Base-by-base conservation (phyloP, 2,797 vertebrate genomes). In the Emydoidea blandingii region DNA sequence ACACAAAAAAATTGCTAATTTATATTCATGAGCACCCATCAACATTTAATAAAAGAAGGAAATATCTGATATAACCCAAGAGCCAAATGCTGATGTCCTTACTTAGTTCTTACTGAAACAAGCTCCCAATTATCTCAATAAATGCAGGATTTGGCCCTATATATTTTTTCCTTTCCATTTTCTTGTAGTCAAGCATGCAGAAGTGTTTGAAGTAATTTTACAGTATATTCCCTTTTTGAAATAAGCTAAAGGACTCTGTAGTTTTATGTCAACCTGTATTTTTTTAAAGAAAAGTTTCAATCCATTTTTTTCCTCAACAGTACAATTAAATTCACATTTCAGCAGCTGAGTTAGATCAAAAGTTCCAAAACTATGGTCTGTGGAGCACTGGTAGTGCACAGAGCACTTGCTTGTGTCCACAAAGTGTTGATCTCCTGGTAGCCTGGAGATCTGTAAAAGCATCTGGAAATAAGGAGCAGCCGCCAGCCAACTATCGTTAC, bases 1-100 rank as follows among this genome's bases (percentile, higher is more conserved):
- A 81, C 93, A 89, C 89, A 96, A 94, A 84, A 82, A 92, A 95
- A 78, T 87, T 74, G 52, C 85, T 89, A 85, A 79, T 89, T 95
- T 87, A 47, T 12, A 92, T 94, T 95, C 80, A 65, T 83, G 53
- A 94, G 65, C 16, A 85, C 41, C 85, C 91, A 89, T 88, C 90
- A 88, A 54, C 84, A 65, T 96, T 87, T 95, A 92, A 87, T 94
- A 92, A 93, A 85, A 83, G 25, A 52, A 37, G 65, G 31, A 68
- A 68, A 31, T 80, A 85, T 80, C n/a, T 29, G 90, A 19, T 86
- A 94, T 89, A 95, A 80, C 83, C 88, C 78, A 88, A 91, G 95
- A 94, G 74, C 59, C 50, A 52, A 92, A 94, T 92, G 62, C 81
- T 89, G 62, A 53, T 41, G 23, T 76, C 72, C 21, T 44, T 76